Base-by-base conservation (phyloP, 1,140 invertebrate genomes). In the Drosophila pruinosa region DNA sequence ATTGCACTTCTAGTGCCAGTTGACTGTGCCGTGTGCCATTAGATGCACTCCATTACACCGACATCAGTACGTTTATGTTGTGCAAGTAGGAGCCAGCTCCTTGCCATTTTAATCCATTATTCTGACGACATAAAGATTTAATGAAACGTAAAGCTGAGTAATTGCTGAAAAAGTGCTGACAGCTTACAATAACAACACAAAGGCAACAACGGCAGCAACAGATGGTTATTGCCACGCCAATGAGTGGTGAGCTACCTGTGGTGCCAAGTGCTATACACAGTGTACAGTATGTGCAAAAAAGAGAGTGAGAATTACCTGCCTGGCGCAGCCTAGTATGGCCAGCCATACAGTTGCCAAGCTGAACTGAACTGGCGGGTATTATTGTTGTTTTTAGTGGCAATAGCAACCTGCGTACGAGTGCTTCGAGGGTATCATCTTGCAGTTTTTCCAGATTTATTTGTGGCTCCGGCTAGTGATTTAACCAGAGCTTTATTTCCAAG, bases 81-180 rank as follows among this genome's bases (percentile, higher is more conserved):
- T 22, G 17, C 17, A 34, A 14, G n/a, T 10, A 12, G 2, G 17
- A 34, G 7, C 15, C n/a, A 19, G 14, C 58, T 58, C 54, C 12
- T 72, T 70, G 53, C 64, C 80, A 79, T 82, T 85, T 85, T 85
- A 85, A 79, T 79, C 80, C 79, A 83, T 83, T 82, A 78, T 68
- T 72, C 61, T 63, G 62, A 79, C 78, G 71, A 82, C 79, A 83
- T 67, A 71, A 78, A 78, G 78, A 78, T 79, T 82, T 85, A 82
- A 82, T 82, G 80, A 82, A 85, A 83, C 79, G 80, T 82, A 82
- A 82, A 82, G 61, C 79, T 83, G 79, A 82, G 80, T 82, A 82
- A 82, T 82, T 83, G 80, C 54, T 73, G 57, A 54, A 73, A 68
- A 70, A 73, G 47, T 69, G 57, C 47, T 31, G 45, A 52, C 45